Conservation (phyloP, 2,797 vertebrate genomes). For the Rousettus madagascariensis region DNA sequence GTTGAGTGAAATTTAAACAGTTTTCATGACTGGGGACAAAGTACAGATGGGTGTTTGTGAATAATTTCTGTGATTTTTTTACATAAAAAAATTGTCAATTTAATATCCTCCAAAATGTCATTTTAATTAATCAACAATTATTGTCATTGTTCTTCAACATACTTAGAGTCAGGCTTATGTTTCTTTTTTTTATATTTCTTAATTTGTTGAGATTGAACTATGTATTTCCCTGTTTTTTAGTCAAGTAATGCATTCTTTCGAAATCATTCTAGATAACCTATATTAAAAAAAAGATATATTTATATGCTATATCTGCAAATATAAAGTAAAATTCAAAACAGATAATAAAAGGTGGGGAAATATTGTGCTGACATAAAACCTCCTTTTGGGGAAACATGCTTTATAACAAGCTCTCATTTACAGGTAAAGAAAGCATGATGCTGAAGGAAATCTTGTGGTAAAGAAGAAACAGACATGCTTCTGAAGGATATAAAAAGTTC, state of each 20-base stretch:
- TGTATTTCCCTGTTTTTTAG: background rate
- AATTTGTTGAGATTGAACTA: background rate
- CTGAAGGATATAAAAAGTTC: background rate
- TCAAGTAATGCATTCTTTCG: background rate
- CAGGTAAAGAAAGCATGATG: background rate
- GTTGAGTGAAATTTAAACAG: background rate
- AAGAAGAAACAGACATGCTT: background rate
- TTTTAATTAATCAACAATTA: background rate
- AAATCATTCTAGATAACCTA: background rate
- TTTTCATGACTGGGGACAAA: background rate
- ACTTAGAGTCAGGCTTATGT: background rate
- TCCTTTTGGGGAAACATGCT: background rate
- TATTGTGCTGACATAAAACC: background rate
- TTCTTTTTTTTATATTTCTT: background rate
- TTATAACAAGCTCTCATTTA: background rate
- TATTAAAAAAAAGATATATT: background rate
- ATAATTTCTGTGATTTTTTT: background rate
- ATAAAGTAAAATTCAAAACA: background rate
- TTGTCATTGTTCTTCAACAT: background rate
- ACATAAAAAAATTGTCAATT: background rate
- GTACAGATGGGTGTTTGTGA: background rate
- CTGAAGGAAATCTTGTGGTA: background rate
- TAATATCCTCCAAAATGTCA: background rate
- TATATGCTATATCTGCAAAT: background rate
- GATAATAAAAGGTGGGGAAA: background rate